Percentiles rank a stretch among this genome's conserved stretches.
Conservation (phyloP, 2,797 vertebrate species). For the Lepilemur septentrionalis region DNA sequence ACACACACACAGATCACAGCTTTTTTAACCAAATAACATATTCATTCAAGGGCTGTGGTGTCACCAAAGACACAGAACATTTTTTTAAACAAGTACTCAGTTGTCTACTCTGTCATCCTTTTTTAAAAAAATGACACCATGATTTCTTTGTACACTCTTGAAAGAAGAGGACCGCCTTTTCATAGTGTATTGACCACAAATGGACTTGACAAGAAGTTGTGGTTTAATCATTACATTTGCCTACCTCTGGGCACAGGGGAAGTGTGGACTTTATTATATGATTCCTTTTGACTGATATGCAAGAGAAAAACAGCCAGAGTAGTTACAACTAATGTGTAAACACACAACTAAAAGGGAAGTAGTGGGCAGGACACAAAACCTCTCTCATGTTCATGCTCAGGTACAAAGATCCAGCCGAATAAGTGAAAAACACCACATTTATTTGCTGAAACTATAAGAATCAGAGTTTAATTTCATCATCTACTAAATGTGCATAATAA, state of each 20-base stretch:
- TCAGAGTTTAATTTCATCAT: background rate
- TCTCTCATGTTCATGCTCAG: background rate
- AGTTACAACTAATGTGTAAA: background rate
- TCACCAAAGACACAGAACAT: background rate
- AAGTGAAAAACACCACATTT: background rate
- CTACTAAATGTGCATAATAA: background rate
- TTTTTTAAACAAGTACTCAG: background rate
- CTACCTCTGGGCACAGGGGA: background rate
- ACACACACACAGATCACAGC: background rate
- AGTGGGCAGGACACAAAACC: background rate
- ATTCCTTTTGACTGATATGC: background rate
- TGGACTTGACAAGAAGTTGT: background rate
- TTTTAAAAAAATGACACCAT: background rate
- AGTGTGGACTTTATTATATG: background rate
- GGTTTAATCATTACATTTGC: background rate
- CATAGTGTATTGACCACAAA: background rate
- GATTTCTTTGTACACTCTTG: background rate
- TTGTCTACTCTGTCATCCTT: background rate
- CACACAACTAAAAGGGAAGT: background rate
- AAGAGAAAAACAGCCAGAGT: background rate
- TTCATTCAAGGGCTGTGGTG: background rate
- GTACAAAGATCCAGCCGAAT: background rate
- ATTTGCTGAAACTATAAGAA: background rate
- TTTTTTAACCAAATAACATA: background rate
- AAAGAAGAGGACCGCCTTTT: background rate